Evolutionary conservation across 2,888 invertebrate species (phyloP), one percentile per base, ranked within the genome.

Genomic region (Cryptus viduatorius): DNA sequence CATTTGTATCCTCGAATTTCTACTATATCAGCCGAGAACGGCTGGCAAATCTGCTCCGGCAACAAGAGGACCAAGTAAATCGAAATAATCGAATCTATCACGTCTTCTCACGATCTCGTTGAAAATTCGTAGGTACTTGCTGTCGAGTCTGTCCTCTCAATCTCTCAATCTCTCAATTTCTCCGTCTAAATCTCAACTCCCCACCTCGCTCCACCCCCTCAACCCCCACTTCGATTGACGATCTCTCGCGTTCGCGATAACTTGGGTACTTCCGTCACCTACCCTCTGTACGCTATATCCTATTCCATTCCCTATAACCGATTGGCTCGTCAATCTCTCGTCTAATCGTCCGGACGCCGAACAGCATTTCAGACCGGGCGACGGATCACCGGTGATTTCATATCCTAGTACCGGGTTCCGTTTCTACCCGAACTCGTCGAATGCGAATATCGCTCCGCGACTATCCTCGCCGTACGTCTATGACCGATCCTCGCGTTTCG

Each of bases 371-470:
- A 72, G 61, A 67, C 69, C 71, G 76, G 67, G 72, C 79, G 83
- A 83, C 71, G 83, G 78, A 83, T 83, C 76, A 77, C 79, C 79
- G 83, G 83, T 80, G 80, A 83, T 83, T 80, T 77, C 76, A 77
- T 76, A 83, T 79, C 76, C 65, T 65, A 31, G 37, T 24, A 42
- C 65, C 37, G 50, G 59, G 24, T 50, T 42, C 65, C 76, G 48
- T 65, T 48, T 65, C 65, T 42, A 37, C 37, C 37, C 64, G 31
- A 8, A 31, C 64, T 12, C 19, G 24, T 50, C 31, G 37, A 31
- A 76, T 37, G 65, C 37, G 76, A 42, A 76, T 65, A 76, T 42
- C 42, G 64, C 14, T n/a, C 37, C 31, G 16, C 37, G 37, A 3
- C 14, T 42, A 24, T 48, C 42, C 37, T 59, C 37, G 65, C 59